These are phyloP conservation scores for Actinostola sp. DNA, from an alignment of 92 coral and sea anemone species.

Conservation along the genomic window DNA sequence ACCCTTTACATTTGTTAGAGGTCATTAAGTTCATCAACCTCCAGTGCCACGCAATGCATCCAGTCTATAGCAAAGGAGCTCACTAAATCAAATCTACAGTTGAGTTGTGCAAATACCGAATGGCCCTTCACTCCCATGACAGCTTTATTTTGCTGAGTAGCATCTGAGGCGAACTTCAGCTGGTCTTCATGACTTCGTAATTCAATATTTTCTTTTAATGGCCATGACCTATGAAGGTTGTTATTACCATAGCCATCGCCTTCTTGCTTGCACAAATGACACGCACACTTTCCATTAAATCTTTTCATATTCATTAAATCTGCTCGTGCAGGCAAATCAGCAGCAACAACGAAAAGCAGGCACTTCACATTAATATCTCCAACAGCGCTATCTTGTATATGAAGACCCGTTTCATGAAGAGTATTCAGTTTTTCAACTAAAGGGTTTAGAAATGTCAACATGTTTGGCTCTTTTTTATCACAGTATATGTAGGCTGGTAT, in stretches of 20 bases:
- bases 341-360: slow-evolving; percentile 43
- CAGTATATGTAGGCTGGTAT: slow-evolving; percentile 58
- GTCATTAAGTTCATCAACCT: slow-evolving; percentile 41
- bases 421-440: slow-evolving; percentile 44
- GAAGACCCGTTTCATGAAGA: slow-evolving; percentile 28
- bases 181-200: slow-evolving; percentile 38
- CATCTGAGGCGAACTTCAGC: slow-evolving; percentile 35
- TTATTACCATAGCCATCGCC: slow-evolving; percentile 60
- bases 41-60: slow-evolving; percentile 66
- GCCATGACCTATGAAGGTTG: slow-evolving; percentile 53
- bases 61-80: slow-evolving; percentile 64
- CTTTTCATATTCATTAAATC: slow-evolving; percentile 57
- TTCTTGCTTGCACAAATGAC: slow-evolving; percentile 50
- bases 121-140: slow-evolving; percentile 61
- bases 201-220: slow-evolving; percentile 25
- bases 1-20: slow-evolving; percentile 24
- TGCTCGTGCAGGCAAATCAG: slow-evolving; percentile 57
- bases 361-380: slow-evolving; percentile 49
- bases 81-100: slow-evolving; percentile 53
- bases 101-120: slow-evolving; percentile 40
- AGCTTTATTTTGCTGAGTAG: slow-evolving; percentile 29
- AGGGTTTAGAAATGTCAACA: slow-evolving; percentile 54
- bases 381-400: slow-evolving; percentile 41
- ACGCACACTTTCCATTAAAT: slow-evolving; percentile 52
- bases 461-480: slow-evolving; percentile 58